Conservation (phyloP, 1,140 invertebrate species). For the Phymastichus coffea region DNA sequence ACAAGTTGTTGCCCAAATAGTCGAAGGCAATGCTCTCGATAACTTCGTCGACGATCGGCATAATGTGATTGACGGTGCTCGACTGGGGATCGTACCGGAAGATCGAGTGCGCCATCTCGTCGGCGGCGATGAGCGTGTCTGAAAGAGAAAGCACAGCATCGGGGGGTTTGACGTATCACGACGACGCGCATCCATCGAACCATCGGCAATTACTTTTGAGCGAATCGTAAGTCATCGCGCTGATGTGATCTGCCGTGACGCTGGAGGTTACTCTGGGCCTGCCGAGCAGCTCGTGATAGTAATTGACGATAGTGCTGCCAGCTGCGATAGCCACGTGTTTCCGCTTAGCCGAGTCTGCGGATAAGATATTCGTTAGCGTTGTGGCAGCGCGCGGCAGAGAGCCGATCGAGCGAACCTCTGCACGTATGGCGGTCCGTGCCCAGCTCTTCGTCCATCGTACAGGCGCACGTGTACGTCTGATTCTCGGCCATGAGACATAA, state of each 20-base stretch:
- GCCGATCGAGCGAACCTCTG: slow-evolving; percentile 35
- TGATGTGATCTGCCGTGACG: slow-evolving; percentile 20
- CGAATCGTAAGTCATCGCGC: slow-evolving; percentile 43
- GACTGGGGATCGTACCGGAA: slow-evolving; percentile 46
- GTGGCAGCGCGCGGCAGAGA: neutral
- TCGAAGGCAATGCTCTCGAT: slow-evolving; percentile 69
- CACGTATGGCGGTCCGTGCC: slow-evolving; percentile 58
- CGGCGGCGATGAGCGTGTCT: slow-evolving; percentile 33
- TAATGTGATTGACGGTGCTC: slow-evolving; percentile 44
- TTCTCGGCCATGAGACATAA: slow-evolving; percentile 74
- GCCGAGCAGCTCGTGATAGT: slow-evolving; percentile 49
- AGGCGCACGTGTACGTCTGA: slow-evolving; percentile 69
- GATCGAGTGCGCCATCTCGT: slow-evolving; percentile 32
- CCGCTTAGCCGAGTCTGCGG: slow-evolving; percentile 19
- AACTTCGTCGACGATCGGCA: slow-evolving; percentile 54
- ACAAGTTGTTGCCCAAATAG: slow-evolving; percentile 66
- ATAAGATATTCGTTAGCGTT: slow-evolving; percentile 9
- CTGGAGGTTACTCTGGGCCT: slow-evolving; percentile 38
- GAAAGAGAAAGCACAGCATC: slow-evolving; percentile 7
- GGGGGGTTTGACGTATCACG: neutral
- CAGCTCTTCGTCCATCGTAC: slow-evolving; percentile 71
- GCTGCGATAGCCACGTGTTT: slow-evolving; percentile 39
- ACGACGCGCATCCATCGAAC: too few relatives aligned
- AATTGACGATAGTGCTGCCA: slow-evolving; percentile 40
- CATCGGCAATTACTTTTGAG: slow-evolving; percentile 43